Evolutionary conservation across 2,113 vertebrate species (phyloP).

Genomic region (Corvus cornix): DNA sequence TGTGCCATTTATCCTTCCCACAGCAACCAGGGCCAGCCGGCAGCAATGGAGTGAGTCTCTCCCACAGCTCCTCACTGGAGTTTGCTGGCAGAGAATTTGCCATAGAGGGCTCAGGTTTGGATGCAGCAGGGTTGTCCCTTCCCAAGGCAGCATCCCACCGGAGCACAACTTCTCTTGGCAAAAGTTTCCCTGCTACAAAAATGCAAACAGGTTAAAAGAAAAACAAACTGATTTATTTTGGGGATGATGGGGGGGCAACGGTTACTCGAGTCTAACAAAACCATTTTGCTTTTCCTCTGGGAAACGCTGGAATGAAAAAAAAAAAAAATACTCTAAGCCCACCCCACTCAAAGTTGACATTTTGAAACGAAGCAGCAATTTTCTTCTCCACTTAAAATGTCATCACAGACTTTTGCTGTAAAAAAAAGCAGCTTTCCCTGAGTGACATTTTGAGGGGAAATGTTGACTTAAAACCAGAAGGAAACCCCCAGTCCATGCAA

Average conservation of each 20-base stretch:
- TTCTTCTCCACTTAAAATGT: slow-evolving; percentile 55
- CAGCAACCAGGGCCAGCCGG: fast-evolving
- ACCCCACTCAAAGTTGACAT: slow-evolving; percentile 31
- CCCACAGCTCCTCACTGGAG: fast-evolving
- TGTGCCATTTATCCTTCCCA: fast-evolving
- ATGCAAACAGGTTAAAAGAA: not conserved
- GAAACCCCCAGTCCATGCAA: not conserved
- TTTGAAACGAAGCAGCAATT: slow-evolving; percentile 47
- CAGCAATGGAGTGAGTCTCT: not conserved
- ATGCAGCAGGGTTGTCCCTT: not conserved
- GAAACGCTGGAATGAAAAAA: not conserved
- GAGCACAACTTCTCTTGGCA: not conserved
- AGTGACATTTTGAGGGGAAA: slow-evolving; percentile 54
- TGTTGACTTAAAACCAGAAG: slow-evolving; percentile 43
- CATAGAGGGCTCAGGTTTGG: not conserved
- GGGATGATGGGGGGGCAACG: not conserved
- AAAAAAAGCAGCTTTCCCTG: not conserved
- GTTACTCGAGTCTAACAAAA: not conserved
- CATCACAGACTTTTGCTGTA: slow-evolving; percentile 36
- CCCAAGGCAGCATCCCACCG: fast-evolving
- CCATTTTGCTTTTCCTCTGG: not conserved
- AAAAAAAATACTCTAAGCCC: not conserved
- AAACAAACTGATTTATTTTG: not conserved
- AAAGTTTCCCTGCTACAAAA: not conserved
- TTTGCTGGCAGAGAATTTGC: not conserved